Conservation (phyloP, 2,113 vertebrate species). For the Ifrita kowaldi region DNA sequence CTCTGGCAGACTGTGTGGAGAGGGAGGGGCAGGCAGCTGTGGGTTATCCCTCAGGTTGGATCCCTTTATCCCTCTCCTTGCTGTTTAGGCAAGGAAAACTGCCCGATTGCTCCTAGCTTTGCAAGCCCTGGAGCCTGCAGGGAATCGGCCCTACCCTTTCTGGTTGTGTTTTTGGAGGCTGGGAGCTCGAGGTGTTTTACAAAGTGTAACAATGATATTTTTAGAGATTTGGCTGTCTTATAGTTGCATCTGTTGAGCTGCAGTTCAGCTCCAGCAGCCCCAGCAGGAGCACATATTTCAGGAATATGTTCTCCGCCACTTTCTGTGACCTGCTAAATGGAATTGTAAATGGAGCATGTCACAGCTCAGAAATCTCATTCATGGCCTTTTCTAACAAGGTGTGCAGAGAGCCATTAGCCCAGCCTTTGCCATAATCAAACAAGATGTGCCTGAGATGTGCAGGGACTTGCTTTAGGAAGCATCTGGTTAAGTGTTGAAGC, state of each 20-base stretch:
- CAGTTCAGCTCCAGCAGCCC: neutral
- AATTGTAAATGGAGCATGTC: slow-evolving; percentile 26
- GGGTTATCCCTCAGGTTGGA: neutral
- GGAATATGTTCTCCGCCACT: neutral
- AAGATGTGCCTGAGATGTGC: neutral
- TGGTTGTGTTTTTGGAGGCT: neutral
- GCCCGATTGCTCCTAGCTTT: neutral
- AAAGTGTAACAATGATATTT: neutral
- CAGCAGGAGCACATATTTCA: neutral
- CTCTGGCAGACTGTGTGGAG: neutral
- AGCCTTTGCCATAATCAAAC: neutral
- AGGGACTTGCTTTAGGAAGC: neutral
- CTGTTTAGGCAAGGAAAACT: neutral
- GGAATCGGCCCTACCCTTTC: neutral
- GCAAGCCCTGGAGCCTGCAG: neutral
- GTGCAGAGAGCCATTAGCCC: neutral
- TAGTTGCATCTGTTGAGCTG: neutral
- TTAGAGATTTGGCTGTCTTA: neutral
- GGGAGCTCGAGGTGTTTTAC: neutral
- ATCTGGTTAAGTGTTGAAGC: neutral
- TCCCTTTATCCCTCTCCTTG: neutral
- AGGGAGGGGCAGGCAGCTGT: neutral
- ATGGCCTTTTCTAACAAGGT: slow-evolving; percentile 7
- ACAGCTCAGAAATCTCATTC: slow-evolving; percentile 16
- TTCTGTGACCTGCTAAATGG: slow-evolving; percentile 45